Conservation (phyloP, 2,797 vertebrate species). For the Australoheros facetus region DNA sequence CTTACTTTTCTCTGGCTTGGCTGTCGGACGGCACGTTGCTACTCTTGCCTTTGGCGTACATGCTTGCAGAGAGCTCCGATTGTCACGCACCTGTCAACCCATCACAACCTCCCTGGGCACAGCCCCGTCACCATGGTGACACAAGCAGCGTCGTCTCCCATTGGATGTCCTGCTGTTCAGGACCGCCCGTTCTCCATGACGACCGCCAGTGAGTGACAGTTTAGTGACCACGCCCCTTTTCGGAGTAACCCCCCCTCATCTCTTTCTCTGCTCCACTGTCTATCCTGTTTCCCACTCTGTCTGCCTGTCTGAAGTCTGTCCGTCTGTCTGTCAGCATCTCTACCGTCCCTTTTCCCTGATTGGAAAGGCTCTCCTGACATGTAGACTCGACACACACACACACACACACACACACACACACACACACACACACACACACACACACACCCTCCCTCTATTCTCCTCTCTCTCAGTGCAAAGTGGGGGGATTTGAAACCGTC, state of each 20-base stretch:
- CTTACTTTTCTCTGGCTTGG: constrained; percentile 98
- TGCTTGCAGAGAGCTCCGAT: constrained; percentile 96
- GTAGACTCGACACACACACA: constrained; percentile 49
- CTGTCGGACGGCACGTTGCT: constrained; percentile 96
- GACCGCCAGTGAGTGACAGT: constrained; percentile 75
- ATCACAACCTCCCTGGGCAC: constrained; percentile 95
- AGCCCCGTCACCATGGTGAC: constrained; percentile 97
- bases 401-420: constrained; percentile 60
- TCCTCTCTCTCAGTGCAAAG: constrained; percentile 78
- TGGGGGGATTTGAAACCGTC: constrained; percentile 92
- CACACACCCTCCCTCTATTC: constrained; percentile 25
- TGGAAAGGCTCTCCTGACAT: constrained; percentile 59
- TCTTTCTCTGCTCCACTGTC: not conserved
- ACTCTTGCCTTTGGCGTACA: constrained; percentile 99
- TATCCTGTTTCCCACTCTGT: constrained; percentile 16
- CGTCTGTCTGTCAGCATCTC: constrained; percentile 44
- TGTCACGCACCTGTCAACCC: constrained; percentile 98
- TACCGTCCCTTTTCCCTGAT: constrained; percentile 47
- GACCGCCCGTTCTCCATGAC: constrained; percentile 81
- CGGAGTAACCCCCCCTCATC: constrained; percentile 38
- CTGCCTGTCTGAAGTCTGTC: constrained; percentile 42
- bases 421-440: constrained; percentile 63
- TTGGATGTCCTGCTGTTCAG: constrained; percentile 83
- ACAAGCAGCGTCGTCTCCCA: constrained; percentile 86
- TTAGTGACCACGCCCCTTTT: constrained; percentile 58